A percentile compares a stretch with the other conserved stretches of the same genome.
phyloP scores from a whole-genome alignment of 2,797 vertebrate species.

The Takifugu rubripes region DNA sequence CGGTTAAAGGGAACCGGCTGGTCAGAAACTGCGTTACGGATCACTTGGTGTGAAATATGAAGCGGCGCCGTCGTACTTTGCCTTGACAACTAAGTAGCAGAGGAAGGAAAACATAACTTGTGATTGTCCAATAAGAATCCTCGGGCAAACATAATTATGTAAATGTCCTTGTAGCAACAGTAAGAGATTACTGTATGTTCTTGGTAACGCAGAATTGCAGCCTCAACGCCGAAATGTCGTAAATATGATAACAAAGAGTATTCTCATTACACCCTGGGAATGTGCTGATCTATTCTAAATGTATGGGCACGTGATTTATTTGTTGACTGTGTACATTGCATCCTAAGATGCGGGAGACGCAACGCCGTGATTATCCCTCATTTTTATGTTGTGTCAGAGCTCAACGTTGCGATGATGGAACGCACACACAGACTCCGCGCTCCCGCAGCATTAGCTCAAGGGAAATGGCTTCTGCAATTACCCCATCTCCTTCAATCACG shows the following conservation, averaged over 20 bases:
- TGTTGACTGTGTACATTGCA: constrained; percentile 5
- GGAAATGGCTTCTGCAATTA: constrained; percentile 54
- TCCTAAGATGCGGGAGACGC: not conserved
- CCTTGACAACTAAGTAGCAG: too few species aligned
- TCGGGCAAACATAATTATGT: not conserved
- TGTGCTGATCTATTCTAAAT: constrained; percentile 4
- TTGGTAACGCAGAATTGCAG: not conserved
- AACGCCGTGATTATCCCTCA: constrained; percentile 9
- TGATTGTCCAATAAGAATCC: not conserved
- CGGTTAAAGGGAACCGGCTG: too few species aligned
- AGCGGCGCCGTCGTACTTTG: too few species aligned
- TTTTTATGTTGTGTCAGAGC: constrained; percentile 24
- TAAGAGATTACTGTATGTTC: not conserved
- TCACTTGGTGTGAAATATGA: too few species aligned
- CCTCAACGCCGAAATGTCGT: not conserved
- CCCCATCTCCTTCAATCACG: constrained; percentile 39
- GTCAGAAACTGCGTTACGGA: too few species aligned
- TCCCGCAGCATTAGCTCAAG: constrained; percentile 17
- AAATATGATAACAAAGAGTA: constrained; percentile 12
- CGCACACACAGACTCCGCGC: constrained; percentile 28
- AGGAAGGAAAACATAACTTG: too few species aligned
- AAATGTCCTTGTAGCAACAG: not conserved
- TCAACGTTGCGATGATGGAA: constrained; percentile 33
- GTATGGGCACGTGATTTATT: not conserved
- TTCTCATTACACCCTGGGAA: not conserved